Conservation (phyloP, 1,140 invertebrate species). For the Ladona fulva region DNA sequence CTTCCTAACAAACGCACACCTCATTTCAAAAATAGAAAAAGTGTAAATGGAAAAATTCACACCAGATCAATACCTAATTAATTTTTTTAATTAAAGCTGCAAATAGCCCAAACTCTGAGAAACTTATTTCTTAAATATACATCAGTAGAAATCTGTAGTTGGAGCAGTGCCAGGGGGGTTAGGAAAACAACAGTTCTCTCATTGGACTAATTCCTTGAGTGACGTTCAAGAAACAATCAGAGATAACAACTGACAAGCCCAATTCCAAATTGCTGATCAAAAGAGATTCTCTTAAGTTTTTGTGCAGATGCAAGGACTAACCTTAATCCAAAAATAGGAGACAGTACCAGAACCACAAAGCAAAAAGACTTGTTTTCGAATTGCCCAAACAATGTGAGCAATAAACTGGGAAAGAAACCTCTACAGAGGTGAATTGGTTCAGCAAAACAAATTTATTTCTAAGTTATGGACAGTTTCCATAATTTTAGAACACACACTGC, state of each 20-base stretch:
- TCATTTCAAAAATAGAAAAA: neutral
- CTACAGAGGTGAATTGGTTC: too few species aligned
- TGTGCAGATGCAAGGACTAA: neutral
- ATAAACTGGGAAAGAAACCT: too few species aligned
- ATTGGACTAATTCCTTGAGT: neutral
- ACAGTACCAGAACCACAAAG: neutral
- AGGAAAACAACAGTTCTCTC: neutral
- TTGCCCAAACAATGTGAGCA: too few species aligned
- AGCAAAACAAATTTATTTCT: too few species aligned
- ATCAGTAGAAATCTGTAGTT: neutral
- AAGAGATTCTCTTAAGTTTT: neutral
- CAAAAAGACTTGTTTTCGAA: too few species aligned
- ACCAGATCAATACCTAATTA: neutral
- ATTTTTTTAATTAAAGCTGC: neutral
- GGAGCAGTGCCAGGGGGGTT: neutral
- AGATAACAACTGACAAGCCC: neutral
- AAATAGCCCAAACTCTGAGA: neutral
- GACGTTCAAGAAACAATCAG: neutral
- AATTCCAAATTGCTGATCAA: neutral
- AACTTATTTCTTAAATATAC: slow-evolving; percentile 4
- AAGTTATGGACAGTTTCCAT: too few species aligned
- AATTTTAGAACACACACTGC: too few species aligned
- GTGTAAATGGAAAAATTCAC: slow-evolving; percentile 4
- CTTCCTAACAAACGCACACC: neutral
- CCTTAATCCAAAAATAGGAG: neutral